phyloP scores from a whole-genome alignment of 2,888 invertebrate genomes.

The Acleris emargana region DNA sequence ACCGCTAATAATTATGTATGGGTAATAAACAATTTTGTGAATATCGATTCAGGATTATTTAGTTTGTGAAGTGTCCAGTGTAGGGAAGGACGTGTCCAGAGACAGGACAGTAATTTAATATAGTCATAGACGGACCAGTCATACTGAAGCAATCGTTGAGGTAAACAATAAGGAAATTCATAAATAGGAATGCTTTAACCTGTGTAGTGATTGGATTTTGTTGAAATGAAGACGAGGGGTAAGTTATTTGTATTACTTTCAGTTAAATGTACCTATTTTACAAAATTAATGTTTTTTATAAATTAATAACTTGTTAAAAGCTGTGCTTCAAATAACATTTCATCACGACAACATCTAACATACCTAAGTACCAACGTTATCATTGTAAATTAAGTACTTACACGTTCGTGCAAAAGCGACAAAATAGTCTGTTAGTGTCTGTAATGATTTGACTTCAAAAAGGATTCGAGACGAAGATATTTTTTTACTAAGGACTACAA shows the following conservation, averaged over 20 bases:
- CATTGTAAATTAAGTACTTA: too few species aligned
- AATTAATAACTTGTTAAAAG: background rate
- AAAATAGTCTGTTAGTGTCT: too few species aligned
- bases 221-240: constrained; percentile 17
- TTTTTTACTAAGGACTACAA: too few species aligned
- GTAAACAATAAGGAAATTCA: constrained; percentile 23
- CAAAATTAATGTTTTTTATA: background rate
- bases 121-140: background rate
- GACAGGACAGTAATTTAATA: too few species aligned
- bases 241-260: background rate
- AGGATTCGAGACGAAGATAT: too few species aligned
- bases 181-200: background rate
- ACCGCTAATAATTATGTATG: constrained; percentile 6
- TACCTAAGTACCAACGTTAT: too few species aligned
- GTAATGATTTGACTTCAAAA: too few species aligned
- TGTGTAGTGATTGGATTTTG: background rate
- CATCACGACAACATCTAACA: too few species aligned
- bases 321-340: too few species aligned
- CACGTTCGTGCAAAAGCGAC: too few species aligned
- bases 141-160: constrained; percentile 3
- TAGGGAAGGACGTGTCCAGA: background rate
- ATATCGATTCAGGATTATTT: background rate
- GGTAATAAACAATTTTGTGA: constrained; percentile 5
- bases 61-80: background rate
- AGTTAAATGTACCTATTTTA: background rate